These are phyloP conservation scores for Sussaba pulchella DNA, from an alignment of 2,888 invertebrate species.

Conservation along the genomic window DNA sequence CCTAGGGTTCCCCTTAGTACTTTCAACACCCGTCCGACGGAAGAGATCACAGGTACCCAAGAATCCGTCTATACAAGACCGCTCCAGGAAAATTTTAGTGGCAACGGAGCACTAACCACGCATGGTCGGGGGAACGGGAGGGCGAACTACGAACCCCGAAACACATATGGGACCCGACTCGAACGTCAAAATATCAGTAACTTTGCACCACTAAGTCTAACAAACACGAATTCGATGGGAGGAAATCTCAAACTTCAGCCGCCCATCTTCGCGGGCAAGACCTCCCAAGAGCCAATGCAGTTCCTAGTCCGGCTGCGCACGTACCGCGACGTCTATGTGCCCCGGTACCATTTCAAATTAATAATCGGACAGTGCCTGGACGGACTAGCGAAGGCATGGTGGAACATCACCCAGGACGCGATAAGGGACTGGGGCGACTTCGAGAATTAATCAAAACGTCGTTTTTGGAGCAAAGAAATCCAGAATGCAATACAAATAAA, in stretches of 20 bases:
- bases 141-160: neutral
- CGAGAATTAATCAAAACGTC: neutral
- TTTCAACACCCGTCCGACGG: too few species aligned
- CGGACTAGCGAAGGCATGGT: neutral
- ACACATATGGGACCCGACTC: neutral
- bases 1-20: too few species aligned
- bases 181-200: neutral
- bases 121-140: too few species aligned
- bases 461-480: conserved; percentile 18
- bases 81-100: too few species aligned
- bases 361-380: neutral
- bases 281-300: neutral
- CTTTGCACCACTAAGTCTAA: too few species aligned
- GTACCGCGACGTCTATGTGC: neutral
- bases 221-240: too few species aligned
- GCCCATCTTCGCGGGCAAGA: too few species aligned
- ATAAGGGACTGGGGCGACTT: neutral
- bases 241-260: too few species aligned
- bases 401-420: too few species aligned
- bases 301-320: neutral
- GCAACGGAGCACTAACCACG: too few species aligned
- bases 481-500: conserved; percentile 1
- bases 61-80: too few species aligned
- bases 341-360: neutral
- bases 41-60: too few species aligned